Base-by-base conservation (phyloP, 2,113 vertebrate genomes). In the Cryptoleucopteryx plumbea region DNA sequence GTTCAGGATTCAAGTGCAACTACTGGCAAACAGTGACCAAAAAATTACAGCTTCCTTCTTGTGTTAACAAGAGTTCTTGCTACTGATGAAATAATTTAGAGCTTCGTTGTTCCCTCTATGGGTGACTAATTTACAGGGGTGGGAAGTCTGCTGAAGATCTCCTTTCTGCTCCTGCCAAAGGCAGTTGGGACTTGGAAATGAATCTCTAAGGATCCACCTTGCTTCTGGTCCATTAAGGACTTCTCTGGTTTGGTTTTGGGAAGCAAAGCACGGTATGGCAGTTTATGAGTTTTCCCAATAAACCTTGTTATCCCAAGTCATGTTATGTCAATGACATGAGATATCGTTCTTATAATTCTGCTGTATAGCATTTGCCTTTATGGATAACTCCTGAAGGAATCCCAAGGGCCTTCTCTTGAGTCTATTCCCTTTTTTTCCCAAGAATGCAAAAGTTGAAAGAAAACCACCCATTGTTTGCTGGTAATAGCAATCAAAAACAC, bases 401-500 rank as follows among this genome's bases (percentile, higher is more conserved):
- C 75, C 82, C 62, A 42, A 3, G 4, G 67, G 74, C 68, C 43
- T 92, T 50, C 36, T 91, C 59, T 59, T 80, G 50, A 74, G 48
- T 86, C 52, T 65, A 0, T 63, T 92, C 45, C 86, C 13, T 93
- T 88, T 86, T 90, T 80, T 82, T 74, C 53, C 62, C 83, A 65
- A 66, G 94, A 97, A 85, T 38, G 65, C 26, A 47, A n/a, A 82
- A 72, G 74, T 90, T 87, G 23, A 91, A 91, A 80, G 53, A 89
- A 78, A 85, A 86, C 82, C 87, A 50, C 84, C 62, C 58, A 82
- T 73, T 81, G 74, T 88, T 92, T 66, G 14, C 53, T 81, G 85
- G 94, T 94, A 96, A n/a, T 77, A 72, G 70, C 82, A 92, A 65
- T 94, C 95, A 91, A 66, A 90, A 94, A 47, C 88, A 70, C 88